A percentile compares a stretch with the other conserved stretches of the same genome.
Evolutionary conservation across 2,888 invertebrate species (phyloP).

Genomic region (Yponomeuta malinellus): DNA sequence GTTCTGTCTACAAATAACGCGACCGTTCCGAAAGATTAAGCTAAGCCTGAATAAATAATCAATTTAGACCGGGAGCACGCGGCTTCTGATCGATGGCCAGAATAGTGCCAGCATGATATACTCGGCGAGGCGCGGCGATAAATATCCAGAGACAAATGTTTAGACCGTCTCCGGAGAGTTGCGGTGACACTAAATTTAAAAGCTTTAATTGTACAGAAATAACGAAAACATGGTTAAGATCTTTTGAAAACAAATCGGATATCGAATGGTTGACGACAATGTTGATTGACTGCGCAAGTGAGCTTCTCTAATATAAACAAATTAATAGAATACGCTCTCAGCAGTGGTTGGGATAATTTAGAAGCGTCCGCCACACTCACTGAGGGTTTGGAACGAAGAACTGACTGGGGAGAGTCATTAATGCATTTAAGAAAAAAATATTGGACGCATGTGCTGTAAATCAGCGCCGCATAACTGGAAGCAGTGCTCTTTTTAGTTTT

Average conservation of each 20-base stretch:
- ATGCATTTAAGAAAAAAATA: constrained; percentile 48
- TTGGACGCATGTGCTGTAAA: constrained; percentile 48
- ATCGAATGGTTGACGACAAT: constrained; percentile 71
- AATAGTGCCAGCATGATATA: constrained; percentile 71
- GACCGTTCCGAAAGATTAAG: constrained; percentile 60
- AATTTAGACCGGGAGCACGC: constrained; percentile 61
- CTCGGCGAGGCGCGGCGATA: constrained; percentile 65
- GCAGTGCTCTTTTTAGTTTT: constrained; percentile 38
- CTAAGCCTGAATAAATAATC: constrained; percentile 72
- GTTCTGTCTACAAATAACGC: constrained; percentile 64
- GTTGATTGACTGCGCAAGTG: constrained; percentile 75
- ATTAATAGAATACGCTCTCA: constrained; percentile 63
- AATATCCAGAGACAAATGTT: constrained; percentile 74
- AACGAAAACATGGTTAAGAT: constrained; percentile 74
- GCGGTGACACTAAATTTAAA: constrained; percentile 75
- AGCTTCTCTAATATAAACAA: constrained; percentile 74
- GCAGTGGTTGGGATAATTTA: constrained; percentile 47
- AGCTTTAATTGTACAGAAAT: constrained; percentile 75
- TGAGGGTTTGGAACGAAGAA: constrained; percentile 38
- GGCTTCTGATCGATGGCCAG: constrained; percentile 72
- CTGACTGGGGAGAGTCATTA: constrained; percentile 42
- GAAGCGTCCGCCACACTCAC: constrained; percentile 26
- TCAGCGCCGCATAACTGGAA: constrained; percentile 37
- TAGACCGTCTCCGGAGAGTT: constrained; percentile 68
- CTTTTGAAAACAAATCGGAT: constrained; percentile 74